These are phyloP conservation scores for Hemiscyllium ocellatum DNA, from an alignment of 2,113 vertebrate genomes.

Conservation along the genomic window DNA sequence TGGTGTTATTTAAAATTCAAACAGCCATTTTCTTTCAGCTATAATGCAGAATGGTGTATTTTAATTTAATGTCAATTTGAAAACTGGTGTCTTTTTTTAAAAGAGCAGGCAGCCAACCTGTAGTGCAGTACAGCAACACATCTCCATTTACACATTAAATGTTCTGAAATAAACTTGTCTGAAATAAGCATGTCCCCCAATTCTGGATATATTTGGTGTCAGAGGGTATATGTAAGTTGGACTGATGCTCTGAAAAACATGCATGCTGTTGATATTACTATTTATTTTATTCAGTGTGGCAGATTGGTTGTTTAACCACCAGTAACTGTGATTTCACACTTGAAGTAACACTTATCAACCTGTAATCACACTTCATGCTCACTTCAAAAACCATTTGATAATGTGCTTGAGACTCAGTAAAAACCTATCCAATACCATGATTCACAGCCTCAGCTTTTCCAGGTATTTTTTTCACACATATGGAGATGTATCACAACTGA, in stretches of 20 bases:
- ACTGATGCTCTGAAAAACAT: not conserved
- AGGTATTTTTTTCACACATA: not conserved
- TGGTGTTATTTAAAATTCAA: not conserved
- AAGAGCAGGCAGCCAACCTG: not conserved
- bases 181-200: not conserved
- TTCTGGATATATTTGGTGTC: not conserved
- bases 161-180: not conserved
- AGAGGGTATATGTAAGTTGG: not conserved
- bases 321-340: not conserved
- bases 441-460: not conserved
- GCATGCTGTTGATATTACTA: not conserved
- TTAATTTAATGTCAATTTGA: not conserved
- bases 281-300: not conserved
- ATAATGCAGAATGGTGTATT: not conserved
- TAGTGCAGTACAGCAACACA: not conserved
- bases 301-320: not conserved
- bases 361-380: not conserved
- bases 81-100: not conserved
- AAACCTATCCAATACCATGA: not conserved
- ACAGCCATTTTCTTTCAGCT: not conserved
- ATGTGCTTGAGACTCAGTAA: not conserved
- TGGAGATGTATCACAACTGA: not conserved
- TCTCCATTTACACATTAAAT: not conserved
- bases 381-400: not conserved
- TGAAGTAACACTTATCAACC: not conserved